These are phyloP conservation scores for Dynastes tityus DNA, from an alignment of 2,888 invertebrate species.

Conservation along the genomic window DNA sequence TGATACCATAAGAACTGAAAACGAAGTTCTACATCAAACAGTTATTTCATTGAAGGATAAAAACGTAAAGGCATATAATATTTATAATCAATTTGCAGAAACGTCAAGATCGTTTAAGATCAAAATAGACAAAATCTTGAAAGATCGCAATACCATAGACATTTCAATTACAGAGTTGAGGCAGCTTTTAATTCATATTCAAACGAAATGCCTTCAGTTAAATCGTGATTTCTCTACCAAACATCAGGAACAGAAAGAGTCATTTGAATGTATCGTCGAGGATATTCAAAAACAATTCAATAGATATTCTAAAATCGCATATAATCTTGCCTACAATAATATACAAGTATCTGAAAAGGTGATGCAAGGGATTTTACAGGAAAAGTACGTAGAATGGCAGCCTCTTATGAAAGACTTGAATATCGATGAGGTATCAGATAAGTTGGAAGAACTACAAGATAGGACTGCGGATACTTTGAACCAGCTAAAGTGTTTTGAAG, in stretches of 20 bases:
- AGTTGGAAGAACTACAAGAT: slow-evolving; percentile 59
- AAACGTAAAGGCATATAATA: slow-evolving; percentile 53
- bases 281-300: slow-evolving; percentile 61
- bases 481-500: slow-evolving; percentile 56
- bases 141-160: slow-evolving; percentile 45
- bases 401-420: slow-evolving; percentile 56
- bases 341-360: slow-evolving; percentile 56
- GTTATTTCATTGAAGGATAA: slow-evolving; percentile 57
- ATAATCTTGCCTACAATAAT: slow-evolving; percentile 56
- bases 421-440: slow-evolving; percentile 57
- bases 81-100: slow-evolving; percentile 56
- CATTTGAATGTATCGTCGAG: slow-evolving; percentile 59
- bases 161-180: slow-evolving; percentile 50
- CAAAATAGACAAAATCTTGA: slow-evolving; percentile 53
- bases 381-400: slow-evolving; percentile 59
- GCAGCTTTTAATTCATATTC: slow-evolving; percentile 54
- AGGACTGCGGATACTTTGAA: slow-evolving; percentile 57
- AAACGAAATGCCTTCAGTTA: slow-evolving; percentile 55
- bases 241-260: slow-evolving; percentile 59
- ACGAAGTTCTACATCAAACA: slow-evolving; percentile 55
- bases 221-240: slow-evolving; percentile 54
- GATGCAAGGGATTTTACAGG: slow-evolving; percentile 55
- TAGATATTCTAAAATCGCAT: slow-evolving; percentile 58
- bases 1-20: slow-evolving; percentile 53
- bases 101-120: slow-evolving; percentile 52